Evolutionary conservation across 2,797 vertebrate species (phyloP).

Genomic region (Chromobotia macracanthus): DNA sequence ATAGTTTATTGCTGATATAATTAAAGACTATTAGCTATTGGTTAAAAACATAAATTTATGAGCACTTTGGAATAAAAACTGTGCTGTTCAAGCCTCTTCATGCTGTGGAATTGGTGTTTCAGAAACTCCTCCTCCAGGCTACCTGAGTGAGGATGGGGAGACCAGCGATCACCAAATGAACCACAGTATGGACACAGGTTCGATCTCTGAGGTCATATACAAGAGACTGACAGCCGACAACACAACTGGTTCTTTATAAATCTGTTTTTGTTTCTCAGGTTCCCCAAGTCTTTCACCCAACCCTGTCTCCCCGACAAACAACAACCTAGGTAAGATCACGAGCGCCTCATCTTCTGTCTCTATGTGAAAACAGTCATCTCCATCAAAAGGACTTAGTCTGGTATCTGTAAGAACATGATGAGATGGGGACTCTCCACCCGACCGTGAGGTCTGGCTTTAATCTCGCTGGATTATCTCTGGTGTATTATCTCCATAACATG

Average conservation of each 20-base stretch:
- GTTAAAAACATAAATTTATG: too few species aligned
- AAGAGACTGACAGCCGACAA: neutral
- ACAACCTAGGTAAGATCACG: constrained; percentile 87
- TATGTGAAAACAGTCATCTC: neutral
- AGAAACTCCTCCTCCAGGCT: constrained; percentile 98
- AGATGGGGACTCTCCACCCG: neutral
- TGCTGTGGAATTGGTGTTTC: constrained; percentile 52
- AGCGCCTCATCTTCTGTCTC: neutral
- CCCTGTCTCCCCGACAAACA: constrained; percentile 91
- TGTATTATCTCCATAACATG: constrained; percentile 20
- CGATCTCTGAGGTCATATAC: constrained; percentile 37
- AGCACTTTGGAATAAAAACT: too few species aligned
- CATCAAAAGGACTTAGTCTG: neutral
- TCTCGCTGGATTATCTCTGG: constrained; percentile 42
- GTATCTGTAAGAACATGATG: constrained; percentile 44
- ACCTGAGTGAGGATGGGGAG: constrained; percentile 98
- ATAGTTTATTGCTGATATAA: neutral
- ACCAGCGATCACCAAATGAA: constrained; percentile 95
- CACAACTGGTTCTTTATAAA: neutral
- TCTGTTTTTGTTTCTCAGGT: constrained; percentile 76
- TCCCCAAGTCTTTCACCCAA: constrained; percentile 95
- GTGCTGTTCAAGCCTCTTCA: neutral
- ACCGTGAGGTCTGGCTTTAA: constrained; percentile 37
- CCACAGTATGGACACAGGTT: constrained; percentile 96
- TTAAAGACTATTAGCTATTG: neutral